Evolutionary conservation across 2,797 vertebrate species (phyloP).

Genomic region (Lerista edwardsae): DNA sequence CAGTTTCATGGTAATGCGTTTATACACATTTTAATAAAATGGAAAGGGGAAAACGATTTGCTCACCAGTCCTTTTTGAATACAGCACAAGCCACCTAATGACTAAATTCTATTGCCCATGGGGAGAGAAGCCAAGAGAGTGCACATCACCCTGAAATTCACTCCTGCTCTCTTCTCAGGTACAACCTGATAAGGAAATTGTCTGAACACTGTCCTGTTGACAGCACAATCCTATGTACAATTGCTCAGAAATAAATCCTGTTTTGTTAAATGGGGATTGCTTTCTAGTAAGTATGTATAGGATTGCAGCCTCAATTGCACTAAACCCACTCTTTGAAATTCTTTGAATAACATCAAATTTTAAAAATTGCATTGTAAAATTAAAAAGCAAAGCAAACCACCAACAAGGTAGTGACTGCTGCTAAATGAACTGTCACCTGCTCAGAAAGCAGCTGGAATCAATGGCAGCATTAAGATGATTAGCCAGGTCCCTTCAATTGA

Average conservation of each 20-base stretch:
- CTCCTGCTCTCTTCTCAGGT: neutral
- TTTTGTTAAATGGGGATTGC: too few relatives aligned
- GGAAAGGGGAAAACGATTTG: constrained; percentile 52
- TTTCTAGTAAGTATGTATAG: too few relatives aligned
- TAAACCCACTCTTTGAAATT: neutral
- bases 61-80: constrained; percentile 68
- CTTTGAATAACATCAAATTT: neutral
- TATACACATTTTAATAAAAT: constrained; percentile 20
- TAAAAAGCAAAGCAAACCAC: neutral
- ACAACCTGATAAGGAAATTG: neutral
- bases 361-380: neutral
- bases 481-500: neutral
- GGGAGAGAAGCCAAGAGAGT: neutral
- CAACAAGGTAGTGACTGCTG: neutral
- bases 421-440: neutral
- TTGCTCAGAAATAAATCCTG: too few relatives aligned
- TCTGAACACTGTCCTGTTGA: neutral
- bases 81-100: constrained; percentile 35
- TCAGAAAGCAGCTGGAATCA: neutral
- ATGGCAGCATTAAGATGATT: neutral
- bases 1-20: constrained; percentile 23
- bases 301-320: neutral
- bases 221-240: too few relatives aligned
- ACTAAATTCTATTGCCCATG: neutral
- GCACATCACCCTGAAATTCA: neutral